These are phyloP conservation scores for Brachynemurus nebulosus DNA, from an alignment of 2,888 invertebrate species.

Conservation along the genomic window DNA sequence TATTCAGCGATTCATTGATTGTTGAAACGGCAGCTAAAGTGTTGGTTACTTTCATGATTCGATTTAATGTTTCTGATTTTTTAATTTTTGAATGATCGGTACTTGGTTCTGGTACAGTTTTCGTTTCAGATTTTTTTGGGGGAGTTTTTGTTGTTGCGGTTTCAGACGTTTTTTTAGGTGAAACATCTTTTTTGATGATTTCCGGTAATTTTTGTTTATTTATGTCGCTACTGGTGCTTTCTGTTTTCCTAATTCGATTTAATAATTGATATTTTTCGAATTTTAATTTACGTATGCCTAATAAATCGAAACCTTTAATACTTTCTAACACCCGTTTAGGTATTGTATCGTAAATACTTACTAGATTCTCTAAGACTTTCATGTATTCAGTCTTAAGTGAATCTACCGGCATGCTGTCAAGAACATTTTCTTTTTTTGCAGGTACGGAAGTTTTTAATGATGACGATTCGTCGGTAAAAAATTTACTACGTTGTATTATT, in stretches of 20 bases:
- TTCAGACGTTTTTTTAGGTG: neutral
- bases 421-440: neutral
- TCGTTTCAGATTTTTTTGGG: neutral
- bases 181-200: neutral
- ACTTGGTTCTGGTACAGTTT: too few species aligned
- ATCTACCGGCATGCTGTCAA: neutral
- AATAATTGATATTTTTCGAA: slow-evolving; percentile 4
- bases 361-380: slow-evolving; percentile 1
- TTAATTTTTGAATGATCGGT: neutral
- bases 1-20: neutral
- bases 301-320: slow-evolving; percentile 5
- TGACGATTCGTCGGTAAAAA: slow-evolving; percentile 2
- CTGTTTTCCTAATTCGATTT: slow-evolving; percentile 6
- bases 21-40: neutral
- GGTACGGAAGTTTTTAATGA: neutral
- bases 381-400: slow-evolving; percentile 4
- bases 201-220: neutral
- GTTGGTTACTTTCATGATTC: neutral
- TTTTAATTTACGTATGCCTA: slow-evolving; percentile 5
- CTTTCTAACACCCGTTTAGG: slow-evolving; percentile 5
- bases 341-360: slow-evolving; percentile 5
- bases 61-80: neutral
- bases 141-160: neutral
- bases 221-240: neutral
- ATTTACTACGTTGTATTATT: slow-evolving; percentile 1